These are phyloP conservation scores for Antheraea assamensis DNA, from an alignment of 2,888 invertebrate genomes.

Conservation along the genomic window DNA sequence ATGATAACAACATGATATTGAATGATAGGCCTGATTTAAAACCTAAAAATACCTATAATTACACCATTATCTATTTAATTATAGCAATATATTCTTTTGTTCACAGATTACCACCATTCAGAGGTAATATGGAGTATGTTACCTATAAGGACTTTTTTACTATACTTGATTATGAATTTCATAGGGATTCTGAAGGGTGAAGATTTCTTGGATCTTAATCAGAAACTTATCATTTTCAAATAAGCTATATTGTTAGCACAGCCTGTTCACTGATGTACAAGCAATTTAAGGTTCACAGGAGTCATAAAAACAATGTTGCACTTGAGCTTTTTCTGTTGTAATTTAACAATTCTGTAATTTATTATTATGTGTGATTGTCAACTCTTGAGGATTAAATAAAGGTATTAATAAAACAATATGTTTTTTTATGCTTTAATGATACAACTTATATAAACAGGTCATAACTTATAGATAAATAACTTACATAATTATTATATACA, in stretches of 20 bases:
- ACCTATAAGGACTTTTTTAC: no score
- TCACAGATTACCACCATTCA: not conserved
- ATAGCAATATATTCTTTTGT: constrained; percentile 23
- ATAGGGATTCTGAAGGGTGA: not conserved
- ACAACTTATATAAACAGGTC: constrained; percentile 44
- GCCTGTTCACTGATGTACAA: not conserved
- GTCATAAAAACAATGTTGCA: not conserved
- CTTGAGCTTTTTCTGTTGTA: not conserved
- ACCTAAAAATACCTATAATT: not conserved
- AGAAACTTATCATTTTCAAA: not conserved
- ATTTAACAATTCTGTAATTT: not conserved
- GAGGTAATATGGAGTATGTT: not conserved
- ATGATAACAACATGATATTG: constrained; percentile 69
- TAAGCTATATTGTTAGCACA: not conserved
- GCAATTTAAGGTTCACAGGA: not conserved
- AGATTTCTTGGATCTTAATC: not conserved
- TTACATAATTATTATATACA: constrained; percentile 51
- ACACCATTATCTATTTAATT: constrained; percentile 4
- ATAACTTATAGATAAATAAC: constrained; percentile 38
- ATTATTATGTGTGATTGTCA: not conserved
- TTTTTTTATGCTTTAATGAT: constrained; percentile 7
- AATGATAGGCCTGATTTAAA: constrained; percentile 72
- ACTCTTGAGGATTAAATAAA: not conserved
- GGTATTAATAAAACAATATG: not conserved
- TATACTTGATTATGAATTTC: not conserved